A percentile compares a stretch with the other conserved stretches of the same genome.
phyloP scores from a whole-genome alignment of 2,113 vertebrate genomes.

The Ibidorhyncha struthersii region DNA sequence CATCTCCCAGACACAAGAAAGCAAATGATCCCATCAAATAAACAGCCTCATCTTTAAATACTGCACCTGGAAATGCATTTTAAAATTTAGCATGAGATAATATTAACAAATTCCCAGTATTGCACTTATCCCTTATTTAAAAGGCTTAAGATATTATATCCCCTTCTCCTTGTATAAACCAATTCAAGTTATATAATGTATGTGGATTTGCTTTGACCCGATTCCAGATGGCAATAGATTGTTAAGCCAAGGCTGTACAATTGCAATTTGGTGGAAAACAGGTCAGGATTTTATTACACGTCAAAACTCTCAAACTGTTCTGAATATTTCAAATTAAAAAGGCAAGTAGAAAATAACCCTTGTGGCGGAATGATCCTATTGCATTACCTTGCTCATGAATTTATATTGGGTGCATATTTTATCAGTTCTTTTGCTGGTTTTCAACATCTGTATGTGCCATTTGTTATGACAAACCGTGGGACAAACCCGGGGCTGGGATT shows the following conservation, averaged over 20 bases:
- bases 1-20: background rate
- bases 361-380: background rate
- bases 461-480: background rate
- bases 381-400: background rate
- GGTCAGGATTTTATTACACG: conserved; percentile 17
- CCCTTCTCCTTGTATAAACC: conserved; percentile 26
- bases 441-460: rapidly evolving
- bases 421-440: background rate
- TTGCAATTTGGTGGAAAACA: conserved; percentile 43
- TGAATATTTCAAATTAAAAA: conserved; percentile 1
- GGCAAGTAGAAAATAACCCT: background rate
- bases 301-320: conserved; percentile 1
- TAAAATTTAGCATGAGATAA: background rate
- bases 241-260: conserved; percentile 50
- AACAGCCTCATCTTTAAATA: background rate
- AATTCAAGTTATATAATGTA: conserved; percentile 59
- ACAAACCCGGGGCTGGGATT: background rate
- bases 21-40: background rate
- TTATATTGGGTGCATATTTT: background rate
- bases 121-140: conserved; percentile 47
- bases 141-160: conserved; percentile 50
- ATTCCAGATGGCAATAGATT: conserved; percentile 44
- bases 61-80: background rate
- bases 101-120: conserved; percentile 26
- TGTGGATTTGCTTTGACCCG: conserved; percentile 59